phyloP scores from a whole-genome alignment of 2,113 vertebrate species.

The Colistium nudipinnis region DNA sequence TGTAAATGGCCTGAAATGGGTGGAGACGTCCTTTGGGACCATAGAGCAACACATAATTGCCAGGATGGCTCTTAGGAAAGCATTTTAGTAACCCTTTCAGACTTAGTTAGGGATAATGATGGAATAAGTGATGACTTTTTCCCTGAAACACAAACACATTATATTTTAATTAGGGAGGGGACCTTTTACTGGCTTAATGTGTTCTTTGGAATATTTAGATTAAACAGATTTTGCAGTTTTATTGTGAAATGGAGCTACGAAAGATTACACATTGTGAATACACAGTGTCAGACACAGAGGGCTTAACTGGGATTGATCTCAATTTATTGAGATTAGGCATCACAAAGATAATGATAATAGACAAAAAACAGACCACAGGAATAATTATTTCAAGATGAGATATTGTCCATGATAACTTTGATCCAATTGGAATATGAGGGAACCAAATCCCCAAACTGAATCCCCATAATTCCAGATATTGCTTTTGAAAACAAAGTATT shows the following conservation, averaged over 20 bases:
- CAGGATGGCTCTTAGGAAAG: slow-evolving; percentile 61
- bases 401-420: too few relatives aligned
- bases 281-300: neutral
- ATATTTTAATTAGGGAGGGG: slow-evolving; percentile 63
- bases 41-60: slow-evolving; percentile 66
- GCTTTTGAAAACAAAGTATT: neutral
- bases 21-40: slow-evolving; percentile 59
- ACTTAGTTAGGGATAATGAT: slow-evolving; percentile 71
- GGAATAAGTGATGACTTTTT: slow-evolving; percentile 68
- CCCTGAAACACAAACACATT: slow-evolving; percentile 65
- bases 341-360: too few relatives aligned
- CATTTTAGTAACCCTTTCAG: slow-evolving; percentile 68
- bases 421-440: neutral
- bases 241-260: neutral
- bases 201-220: too few relatives aligned
- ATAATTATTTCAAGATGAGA: too few relatives aligned
- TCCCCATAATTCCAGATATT: neutral
- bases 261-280: neutral
- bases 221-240: too few relatives aligned
- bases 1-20: slow-evolving; percentile 60
- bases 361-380: too few relatives aligned
- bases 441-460: neutral
- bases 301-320: too few relatives aligned
- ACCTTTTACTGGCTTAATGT: slow-evolving; percentile 37
- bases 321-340: too few relatives aligned